Conservation (phyloP, 1,140 invertebrate species). For the Scaptomyza graminum region DNA sequence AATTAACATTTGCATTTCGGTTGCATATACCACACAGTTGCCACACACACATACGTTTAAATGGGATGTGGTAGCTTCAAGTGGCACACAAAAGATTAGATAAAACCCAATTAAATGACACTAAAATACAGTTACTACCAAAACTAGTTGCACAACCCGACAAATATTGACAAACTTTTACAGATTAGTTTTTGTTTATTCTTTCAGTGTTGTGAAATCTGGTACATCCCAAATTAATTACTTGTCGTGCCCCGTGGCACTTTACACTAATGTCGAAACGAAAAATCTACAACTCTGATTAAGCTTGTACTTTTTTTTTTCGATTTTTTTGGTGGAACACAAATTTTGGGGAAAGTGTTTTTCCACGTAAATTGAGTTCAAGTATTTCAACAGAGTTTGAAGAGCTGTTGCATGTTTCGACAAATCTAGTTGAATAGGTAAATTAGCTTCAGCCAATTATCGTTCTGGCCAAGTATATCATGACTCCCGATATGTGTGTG, state of each 20-base stretch:
- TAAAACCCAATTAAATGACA: conserved; percentile 45
- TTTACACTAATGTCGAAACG: conserved; percentile 53
- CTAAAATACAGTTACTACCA: conserved; percentile 12
- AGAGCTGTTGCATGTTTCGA: conserved; percentile 63
- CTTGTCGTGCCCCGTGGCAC: conserved; percentile 52
- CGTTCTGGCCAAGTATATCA: conserved; percentile 29
- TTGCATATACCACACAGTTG: not conserved
- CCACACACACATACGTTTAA: conserved; percentile 5
- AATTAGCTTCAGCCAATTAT: conserved; percentile 73
- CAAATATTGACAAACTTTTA: conserved; percentile 66
- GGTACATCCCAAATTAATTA: conserved; percentile 24
- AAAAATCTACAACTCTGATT: no score
- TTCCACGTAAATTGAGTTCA: conserved; percentile 55
- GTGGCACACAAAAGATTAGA: conserved; percentile 63
- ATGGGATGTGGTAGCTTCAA: conserved; percentile 56
- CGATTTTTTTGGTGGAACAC: conserved; percentile 31
- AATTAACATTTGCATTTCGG: conserved; percentile 71
- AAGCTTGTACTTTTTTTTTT: conserved; percentile 23
- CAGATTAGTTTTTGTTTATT: conserved; percentile 22
- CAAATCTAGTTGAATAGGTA: conserved; percentile 78
- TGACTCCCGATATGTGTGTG: conserved; percentile 3
- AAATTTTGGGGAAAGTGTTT: conserved; percentile 50
- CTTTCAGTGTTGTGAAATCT: conserved; percentile 5
- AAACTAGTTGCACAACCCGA: not conserved
- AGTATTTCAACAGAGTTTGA: conserved; percentile 22